Evolutionary conservation across 2,113 vertebrate genomes (phyloP).

Genomic region (Panthera tigris): DNA sequence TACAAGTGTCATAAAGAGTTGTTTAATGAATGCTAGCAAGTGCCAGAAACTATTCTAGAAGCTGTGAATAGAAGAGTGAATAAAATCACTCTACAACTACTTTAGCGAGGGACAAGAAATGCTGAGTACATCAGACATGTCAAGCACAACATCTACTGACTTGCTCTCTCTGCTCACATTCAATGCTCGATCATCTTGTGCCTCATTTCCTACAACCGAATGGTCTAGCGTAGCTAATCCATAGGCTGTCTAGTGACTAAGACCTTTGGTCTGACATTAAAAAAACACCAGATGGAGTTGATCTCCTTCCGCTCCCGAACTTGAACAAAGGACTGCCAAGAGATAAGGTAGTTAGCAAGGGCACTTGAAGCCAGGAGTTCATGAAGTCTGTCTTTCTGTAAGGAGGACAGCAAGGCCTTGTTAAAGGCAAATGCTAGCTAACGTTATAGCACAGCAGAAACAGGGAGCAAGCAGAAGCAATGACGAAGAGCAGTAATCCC

Average conservation of each 20-base stretch:
- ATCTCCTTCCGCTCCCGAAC: background rate
- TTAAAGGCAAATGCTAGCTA: background rate
- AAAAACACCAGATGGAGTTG: background rate
- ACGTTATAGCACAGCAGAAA: background rate
- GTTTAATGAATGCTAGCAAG: background rate
- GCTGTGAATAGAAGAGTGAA: background rate
- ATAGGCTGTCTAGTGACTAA: background rate
- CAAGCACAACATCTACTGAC: background rate
- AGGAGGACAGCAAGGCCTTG: background rate
- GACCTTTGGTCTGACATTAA: background rate
- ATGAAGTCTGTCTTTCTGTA: background rate
- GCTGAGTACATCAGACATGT: background rate
- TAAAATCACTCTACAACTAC: background rate
- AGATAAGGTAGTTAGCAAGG: background rate
- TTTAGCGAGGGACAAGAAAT: background rate
- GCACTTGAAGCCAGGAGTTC: background rate
- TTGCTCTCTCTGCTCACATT: background rate
- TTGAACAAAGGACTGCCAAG: background rate
- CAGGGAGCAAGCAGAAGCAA: background rate
- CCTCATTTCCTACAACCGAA: background rate
- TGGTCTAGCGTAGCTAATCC: background rate
- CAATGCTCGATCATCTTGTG: background rate
- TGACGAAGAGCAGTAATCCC: background rate
- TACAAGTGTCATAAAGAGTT: background rate
- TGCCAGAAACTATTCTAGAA: background rate